Conservation (phyloP, 2,888 invertebrate genomes). For the Aspidapion aeneum region DNA sequence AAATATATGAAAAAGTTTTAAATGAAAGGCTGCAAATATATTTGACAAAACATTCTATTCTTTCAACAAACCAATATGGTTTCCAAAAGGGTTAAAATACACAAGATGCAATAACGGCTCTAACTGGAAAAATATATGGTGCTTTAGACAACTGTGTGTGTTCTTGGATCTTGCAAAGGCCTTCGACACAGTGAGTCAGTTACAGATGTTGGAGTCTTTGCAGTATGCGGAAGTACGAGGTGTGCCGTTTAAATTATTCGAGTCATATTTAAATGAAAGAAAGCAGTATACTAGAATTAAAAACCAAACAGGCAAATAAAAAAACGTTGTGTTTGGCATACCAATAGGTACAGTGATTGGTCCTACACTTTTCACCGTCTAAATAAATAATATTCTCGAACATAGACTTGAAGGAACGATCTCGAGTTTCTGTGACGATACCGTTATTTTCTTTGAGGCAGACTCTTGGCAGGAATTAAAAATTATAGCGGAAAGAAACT, state of each 20-base stretch:
- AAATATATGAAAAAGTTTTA: too few species aligned
- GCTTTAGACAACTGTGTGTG: background rate
- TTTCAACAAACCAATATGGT: background rate
- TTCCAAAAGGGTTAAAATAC: background rate
- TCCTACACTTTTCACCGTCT: background rate
- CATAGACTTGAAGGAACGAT: background rate
- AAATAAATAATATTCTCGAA: background rate
- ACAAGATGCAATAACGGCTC: background rate
- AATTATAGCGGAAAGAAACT: background rate
- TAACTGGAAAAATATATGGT: conserved; percentile 1
- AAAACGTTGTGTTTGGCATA: background rate
- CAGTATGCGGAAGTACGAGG: conserved; percentile 7
- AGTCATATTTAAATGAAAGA: conserved; percentile 3
- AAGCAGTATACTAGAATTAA: background rate
- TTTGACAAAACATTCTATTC: background rate
- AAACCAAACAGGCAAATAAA: background rate
- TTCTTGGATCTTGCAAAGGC: conserved; percentile 2
- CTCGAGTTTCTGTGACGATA: background rate
- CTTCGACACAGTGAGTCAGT: conserved; percentile 4
- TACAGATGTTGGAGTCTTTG: background rate
- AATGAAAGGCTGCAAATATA: background rate
- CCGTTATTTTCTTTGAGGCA: background rate
- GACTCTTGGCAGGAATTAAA: background rate
- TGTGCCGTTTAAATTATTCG: conserved; percentile 1
- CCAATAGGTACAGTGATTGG: background rate